Evolutionary conservation across 1,140 invertebrate species (phyloP).

Genomic region (Drosophila serrata): DNA sequence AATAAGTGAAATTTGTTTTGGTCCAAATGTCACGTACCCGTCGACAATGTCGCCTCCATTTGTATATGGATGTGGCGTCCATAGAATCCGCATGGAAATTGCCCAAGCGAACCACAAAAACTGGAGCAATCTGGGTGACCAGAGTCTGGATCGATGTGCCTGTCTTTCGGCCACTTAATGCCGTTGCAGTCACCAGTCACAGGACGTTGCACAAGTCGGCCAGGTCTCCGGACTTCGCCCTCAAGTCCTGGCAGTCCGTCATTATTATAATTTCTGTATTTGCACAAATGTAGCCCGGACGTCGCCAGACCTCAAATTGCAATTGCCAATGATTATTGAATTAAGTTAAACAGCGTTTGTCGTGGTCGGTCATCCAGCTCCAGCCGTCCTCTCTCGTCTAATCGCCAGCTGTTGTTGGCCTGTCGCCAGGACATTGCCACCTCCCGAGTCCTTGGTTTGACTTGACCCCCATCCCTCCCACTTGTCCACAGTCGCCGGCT

Average conservation of each 20-base stretch:
- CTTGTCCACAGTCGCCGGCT: constrained; percentile 52
- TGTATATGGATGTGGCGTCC: constrained; percentile 17
- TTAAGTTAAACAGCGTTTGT: constrained; percentile 84
- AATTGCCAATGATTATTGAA: constrained; percentile 85
- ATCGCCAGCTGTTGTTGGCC: constrained; percentile 71
- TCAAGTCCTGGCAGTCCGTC: constrained; percentile 58
- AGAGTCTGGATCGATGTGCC: constrained; percentile 66
- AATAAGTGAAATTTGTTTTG: constrained; percentile 59
- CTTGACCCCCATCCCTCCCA: constrained; percentile 8
- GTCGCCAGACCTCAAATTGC: constrained; percentile 77
- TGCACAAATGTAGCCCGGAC: constrained; percentile 76
- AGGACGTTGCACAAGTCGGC: constrained; percentile 61
- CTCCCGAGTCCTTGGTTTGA: constrained; percentile 11
- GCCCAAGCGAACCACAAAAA: constrained; percentile 70
- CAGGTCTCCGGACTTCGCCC: constrained; percentile 17
- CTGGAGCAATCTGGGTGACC: constrained; percentile 31
- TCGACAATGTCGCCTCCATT: constrained; percentile 58
- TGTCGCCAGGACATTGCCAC: constrained; percentile 59
- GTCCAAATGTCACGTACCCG: constrained; percentile 68
- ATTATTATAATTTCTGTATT: constrained; percentile 85
- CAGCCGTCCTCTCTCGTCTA: constrained; percentile 29
- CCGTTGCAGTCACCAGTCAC: constrained; percentile 57
- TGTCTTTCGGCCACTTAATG: constrained; percentile 81
- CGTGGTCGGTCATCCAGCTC: constrained; percentile 46
- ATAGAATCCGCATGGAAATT: constrained; percentile 51